Conservation (phyloP, 2,888 invertebrate species). For the Phaonia tiefii region DNA sequence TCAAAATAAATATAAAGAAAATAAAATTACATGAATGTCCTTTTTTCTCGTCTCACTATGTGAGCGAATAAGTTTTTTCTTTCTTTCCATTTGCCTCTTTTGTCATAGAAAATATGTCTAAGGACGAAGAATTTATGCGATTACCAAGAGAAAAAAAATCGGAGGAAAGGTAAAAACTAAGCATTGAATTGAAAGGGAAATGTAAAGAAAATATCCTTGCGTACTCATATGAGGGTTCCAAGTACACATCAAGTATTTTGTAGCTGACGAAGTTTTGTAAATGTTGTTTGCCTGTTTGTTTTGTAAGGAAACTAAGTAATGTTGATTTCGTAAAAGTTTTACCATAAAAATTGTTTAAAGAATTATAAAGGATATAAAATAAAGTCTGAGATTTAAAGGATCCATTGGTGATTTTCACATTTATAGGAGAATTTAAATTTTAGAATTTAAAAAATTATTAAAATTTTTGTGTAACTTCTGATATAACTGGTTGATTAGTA, state of each 20-base stretch:
- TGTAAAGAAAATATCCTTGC: no score
- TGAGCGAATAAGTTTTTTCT: neutral
- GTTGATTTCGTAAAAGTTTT: neutral
- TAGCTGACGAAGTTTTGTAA: neutral
- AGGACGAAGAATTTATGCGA: neutral
- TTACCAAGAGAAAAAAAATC: no score
- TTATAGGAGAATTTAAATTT: no score
- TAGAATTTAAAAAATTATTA: no score
- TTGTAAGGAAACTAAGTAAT: neutral
- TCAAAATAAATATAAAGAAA: neutral
- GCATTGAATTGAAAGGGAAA: no score
- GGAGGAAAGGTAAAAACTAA: conserved; percentile 2
- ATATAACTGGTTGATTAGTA: no score
- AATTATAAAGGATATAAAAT: no score
- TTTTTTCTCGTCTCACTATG: neutral
- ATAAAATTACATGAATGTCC: neutral
- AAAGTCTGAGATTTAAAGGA: no score
- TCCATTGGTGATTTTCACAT: no score
- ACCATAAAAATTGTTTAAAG: neutral
- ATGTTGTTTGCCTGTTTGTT: neutral
- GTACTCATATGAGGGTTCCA: no score
- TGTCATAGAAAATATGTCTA: neutral
- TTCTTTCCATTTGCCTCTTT: neutral
- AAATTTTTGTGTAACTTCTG: no score
- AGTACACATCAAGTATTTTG: neutral